phyloP scores from a whole-genome alignment of 2,113 vertebrate genomes.

The Brevimyrus niger region DNA sequence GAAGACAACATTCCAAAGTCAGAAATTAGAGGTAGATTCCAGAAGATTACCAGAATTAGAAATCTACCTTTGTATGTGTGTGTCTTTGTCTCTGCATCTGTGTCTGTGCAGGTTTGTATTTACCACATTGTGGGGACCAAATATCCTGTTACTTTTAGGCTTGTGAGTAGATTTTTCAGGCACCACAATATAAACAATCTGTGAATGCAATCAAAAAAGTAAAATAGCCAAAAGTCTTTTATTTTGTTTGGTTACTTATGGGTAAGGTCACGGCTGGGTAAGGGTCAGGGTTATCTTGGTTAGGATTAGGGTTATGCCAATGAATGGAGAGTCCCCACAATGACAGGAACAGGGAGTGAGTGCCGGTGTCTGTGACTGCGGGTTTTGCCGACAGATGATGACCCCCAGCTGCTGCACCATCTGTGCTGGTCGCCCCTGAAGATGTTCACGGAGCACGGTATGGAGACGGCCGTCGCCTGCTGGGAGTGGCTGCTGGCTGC shows the following conservation, averaged over 20 bases:
- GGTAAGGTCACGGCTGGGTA: neutral
- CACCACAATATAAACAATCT: neutral
- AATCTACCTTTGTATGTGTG: neutral
- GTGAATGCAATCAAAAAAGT: too few species aligned
- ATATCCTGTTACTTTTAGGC: neutral
- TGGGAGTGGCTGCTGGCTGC: conserved; percentile 98
- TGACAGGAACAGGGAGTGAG: neutral
- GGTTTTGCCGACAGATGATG: conserved; percentile 65
- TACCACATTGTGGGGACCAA: neutral
- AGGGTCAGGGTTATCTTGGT: neutral
- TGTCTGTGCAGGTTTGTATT: neutral
- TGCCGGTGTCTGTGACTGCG: neutral
- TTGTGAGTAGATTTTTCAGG: neutral
- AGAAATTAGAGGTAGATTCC: neutral
- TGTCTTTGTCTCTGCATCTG: neutral
- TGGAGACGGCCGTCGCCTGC: conserved; percentile 92
- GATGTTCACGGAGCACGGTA: conserved; percentile 92
- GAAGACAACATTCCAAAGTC: neutral
- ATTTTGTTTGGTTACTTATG: neutral
- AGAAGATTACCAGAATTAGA: neutral
- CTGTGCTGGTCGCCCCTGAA: conserved; percentile 93
- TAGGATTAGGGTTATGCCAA: neutral
- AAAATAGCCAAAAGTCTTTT: neutral
- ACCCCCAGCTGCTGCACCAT: conserved; percentile 89
- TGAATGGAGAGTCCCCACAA: neutral